phyloP scores from a whole-genome alignment of 2,888 invertebrate species.

The Tetragnatha montana region DNA sequence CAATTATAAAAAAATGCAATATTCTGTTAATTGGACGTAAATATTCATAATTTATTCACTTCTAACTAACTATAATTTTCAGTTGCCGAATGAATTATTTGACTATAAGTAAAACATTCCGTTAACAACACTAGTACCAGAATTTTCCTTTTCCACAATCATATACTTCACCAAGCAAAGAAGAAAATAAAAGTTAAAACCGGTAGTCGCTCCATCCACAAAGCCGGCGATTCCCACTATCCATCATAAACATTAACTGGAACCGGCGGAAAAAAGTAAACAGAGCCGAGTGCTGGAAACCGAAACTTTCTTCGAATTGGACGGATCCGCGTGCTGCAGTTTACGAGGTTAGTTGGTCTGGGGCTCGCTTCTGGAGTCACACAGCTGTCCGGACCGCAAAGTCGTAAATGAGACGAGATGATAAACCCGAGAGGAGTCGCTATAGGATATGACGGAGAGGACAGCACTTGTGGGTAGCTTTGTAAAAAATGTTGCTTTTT shows the following conservation, averaged over 20 bases:
- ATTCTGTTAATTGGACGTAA: too few species aligned
- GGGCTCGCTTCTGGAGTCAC: not conserved
- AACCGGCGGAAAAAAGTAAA: not conserved
- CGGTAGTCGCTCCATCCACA: not conserved
- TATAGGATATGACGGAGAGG: too few species aligned
- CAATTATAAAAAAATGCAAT: too few species aligned
- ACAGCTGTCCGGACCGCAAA: conserved; percentile 1
- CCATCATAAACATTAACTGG: not conserved
- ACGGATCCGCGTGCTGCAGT: not conserved
- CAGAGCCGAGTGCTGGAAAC: not conserved
- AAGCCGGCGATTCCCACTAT: not conserved
- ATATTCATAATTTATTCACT: too few species aligned
- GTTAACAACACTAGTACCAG: too few species aligned
- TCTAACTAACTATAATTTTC: too few species aligned
- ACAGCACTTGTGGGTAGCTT: too few species aligned
- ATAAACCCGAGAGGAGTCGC: not conserved
- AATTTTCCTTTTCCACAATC: not conserved
- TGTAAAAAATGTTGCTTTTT: too few species aligned
- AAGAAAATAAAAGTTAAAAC: not conserved
- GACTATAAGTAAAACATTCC: too few species aligned
- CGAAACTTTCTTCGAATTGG: conserved; percentile 22
- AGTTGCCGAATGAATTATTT: too few species aligned
- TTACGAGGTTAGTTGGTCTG: conserved; percentile 17
- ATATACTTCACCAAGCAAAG: not conserved
- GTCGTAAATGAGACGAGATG: not conserved